Conservation (phyloP, 2,888 invertebrate species). For the Dichetophora obliterata region DNA sequence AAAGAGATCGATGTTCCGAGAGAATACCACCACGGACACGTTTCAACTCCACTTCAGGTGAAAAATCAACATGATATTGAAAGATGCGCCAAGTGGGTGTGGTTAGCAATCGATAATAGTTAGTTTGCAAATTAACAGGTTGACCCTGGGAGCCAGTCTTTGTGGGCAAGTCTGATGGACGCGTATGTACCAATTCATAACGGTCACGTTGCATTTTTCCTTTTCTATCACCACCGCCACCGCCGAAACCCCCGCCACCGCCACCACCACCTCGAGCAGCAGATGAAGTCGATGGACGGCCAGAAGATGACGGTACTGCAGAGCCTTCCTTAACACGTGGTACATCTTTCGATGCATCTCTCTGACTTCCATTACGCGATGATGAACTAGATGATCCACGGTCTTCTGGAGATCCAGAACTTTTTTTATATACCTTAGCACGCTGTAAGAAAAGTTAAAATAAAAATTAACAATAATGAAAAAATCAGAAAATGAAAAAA, state of each 20-base stretch:
- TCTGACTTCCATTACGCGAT: conserved; percentile 42
- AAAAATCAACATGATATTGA: conserved; percentile 82
- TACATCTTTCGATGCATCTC: conserved; percentile 24
- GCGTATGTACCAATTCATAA: conserved; percentile 61
- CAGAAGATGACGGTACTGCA: not conserved
- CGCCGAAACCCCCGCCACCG: conserved; percentile 5
- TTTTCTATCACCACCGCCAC: conserved; percentile 19
- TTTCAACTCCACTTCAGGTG: conserved; percentile 79
- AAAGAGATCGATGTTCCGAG: conserved; percentile 71
- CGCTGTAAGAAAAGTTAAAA: conserved; percentile 35
- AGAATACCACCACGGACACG: conserved; percentile 75
- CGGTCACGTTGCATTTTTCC: conserved; percentile 47
- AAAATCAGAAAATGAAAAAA: no score
- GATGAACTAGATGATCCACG: conserved; percentile 38
- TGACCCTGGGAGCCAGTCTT: conserved; percentile 72
- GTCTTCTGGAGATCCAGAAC: conserved; percentile 44
- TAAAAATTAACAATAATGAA: not conserved
- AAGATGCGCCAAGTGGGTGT: conserved; percentile 79
- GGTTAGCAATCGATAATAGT: conserved; percentile 78
- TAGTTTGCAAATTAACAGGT: conserved; percentile 73
- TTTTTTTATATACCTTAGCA: conserved; percentile 40
- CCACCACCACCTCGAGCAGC: not conserved
- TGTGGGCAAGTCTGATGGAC: conserved; percentile 58
- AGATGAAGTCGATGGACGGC: conserved; percentile 10
- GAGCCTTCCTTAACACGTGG: not conserved